These are phyloP conservation scores for Felis chaus DNA, from an alignment of 2,113 vertebrate genomes.

Conservation along the genomic window DNA sequence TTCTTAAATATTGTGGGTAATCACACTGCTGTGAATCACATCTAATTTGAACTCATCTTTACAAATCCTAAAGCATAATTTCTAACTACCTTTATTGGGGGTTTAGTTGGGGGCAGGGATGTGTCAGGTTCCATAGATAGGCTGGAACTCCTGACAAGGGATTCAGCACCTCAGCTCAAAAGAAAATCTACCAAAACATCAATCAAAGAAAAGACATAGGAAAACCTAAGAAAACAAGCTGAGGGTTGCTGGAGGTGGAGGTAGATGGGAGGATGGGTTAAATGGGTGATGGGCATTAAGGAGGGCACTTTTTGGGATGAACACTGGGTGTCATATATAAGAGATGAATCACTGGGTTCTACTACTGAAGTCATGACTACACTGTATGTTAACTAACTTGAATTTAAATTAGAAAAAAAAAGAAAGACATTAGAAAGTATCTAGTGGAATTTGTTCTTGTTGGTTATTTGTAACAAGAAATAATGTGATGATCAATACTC, in stretches of 20 bases:
- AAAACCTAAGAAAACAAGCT: no score
- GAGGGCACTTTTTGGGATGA: no score
- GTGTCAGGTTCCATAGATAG: neutral
- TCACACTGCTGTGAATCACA: neutral
- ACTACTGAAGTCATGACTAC: no score
- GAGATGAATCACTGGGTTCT: no score
- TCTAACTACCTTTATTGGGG: neutral
- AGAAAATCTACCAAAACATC: neutral
- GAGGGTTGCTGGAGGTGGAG: no score
- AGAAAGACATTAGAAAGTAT: neutral
- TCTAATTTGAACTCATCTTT: neutral
- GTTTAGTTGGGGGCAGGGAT: fast-evolving
- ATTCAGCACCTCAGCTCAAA: neutral
- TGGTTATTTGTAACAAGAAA: constrained; percentile 21
- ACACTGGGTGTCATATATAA: no score
- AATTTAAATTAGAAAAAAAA: neutral
- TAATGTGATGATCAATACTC: neutral
- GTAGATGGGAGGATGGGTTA: no score
- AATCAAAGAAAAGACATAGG: neutral
- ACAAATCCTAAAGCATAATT: neutral
- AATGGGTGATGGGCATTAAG: no score
- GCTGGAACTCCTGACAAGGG: neutral
- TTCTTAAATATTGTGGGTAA: neutral
- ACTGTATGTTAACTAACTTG: no score
- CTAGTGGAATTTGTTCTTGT: neutral